Conservation (phyloP, 2,797 vertebrate genomes). For the Sebastes vulpes region DNA sequence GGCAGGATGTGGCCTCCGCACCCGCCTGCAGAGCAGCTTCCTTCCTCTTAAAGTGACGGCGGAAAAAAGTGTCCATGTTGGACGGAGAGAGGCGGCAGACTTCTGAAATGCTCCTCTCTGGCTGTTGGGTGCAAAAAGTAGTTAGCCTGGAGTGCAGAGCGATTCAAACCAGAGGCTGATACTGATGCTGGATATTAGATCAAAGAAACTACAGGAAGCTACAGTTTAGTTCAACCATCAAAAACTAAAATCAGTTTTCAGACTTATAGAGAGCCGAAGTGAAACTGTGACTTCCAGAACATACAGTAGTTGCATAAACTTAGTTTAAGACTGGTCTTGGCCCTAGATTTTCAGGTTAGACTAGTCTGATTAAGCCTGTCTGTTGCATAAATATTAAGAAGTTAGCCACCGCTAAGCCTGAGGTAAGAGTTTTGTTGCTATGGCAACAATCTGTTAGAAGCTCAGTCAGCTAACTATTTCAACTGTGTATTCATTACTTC, state of each 20-base stretch:
- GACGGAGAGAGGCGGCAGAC: neutral
- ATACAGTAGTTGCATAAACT: too few species aligned
- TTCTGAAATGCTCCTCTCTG: slow-evolving; percentile 3
- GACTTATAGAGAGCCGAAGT: neutral
- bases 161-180: neutral
- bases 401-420: too few species aligned
- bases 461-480: neutral
- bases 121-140: slow-evolving; percentile 52
- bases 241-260: neutral
- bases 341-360: too few species aligned
- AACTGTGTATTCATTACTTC: rapidly evolving
- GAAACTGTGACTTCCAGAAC: neutral
- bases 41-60: slow-evolving; percentile 91
- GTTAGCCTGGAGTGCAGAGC: slow-evolving; percentile 29
- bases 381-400: too few species aligned
- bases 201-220: neutral
- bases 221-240: neutral
- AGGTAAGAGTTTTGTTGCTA: too few species aligned
- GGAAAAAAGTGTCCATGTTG: slow-evolving; percentile 93
- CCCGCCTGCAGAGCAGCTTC: slow-evolving; percentile 29
- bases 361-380: too few species aligned
- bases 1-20: neutral
- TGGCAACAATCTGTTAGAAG: too few species aligned
- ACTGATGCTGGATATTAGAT: neutral
- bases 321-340: too few species aligned